Evolutionary conservation across 2,113 vertebrate species (phyloP).

Genomic region (Solea solea): DNA sequence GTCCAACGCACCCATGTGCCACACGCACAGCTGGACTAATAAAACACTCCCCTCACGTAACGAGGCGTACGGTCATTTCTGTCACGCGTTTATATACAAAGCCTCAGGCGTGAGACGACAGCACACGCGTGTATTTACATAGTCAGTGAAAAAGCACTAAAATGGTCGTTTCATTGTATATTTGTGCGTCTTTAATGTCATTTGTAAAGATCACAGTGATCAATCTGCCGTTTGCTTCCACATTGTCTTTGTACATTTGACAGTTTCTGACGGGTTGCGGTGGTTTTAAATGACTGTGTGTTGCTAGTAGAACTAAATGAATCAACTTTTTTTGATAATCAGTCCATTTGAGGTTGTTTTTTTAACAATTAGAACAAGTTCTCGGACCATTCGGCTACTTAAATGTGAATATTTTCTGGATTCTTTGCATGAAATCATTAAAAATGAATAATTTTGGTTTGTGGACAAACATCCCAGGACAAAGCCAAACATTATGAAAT

Average conservation of each 20-base stretch:
- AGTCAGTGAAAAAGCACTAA: neutral
- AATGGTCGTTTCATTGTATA: neutral
- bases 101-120: slow-evolving; percentile 23
- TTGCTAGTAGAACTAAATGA: neutral
- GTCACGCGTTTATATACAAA: slow-evolving; percentile 16
- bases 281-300: too few species aligned
- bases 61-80: slow-evolving; percentile 28
- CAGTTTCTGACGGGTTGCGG: neutral
- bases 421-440: too few species aligned
- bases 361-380: too few species aligned
- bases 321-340: neutral
- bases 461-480: too few species aligned
- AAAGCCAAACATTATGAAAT: too few species aligned
- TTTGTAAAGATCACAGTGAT: too few species aligned
- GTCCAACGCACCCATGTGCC: slow-evolving; percentile 56
- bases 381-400: too few species aligned
- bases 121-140: neutral
- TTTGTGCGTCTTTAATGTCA: neutral
- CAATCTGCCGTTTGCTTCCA: neutral
- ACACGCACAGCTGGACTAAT: slow-evolving; percentile 45
- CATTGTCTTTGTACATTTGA: neutral
- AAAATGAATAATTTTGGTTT: too few species aligned
- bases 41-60: slow-evolving; percentile 24
- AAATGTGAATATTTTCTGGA: too few species aligned
- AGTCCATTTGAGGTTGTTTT: too few species aligned